Base-by-base conservation (phyloP, 2,888 invertebrate genomes). In the Ectropis crepuscularia region DNA sequence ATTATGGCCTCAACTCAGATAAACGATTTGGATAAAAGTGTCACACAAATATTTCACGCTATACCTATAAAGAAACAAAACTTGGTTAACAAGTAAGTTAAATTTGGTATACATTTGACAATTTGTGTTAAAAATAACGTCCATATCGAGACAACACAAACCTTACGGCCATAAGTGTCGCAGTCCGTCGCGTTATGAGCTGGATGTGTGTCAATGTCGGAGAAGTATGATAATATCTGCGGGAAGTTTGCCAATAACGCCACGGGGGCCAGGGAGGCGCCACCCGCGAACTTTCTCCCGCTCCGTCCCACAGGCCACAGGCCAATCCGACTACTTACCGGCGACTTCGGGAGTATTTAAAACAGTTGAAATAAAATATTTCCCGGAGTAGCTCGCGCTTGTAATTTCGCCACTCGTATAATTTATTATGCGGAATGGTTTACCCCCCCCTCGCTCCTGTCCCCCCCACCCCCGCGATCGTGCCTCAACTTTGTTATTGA, bases 231-330 rank as follows among this genome's bases (percentile, higher is more conserved):
- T 79, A 77, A 82, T 81, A 80, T 77, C 75, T 53, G 58, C 55
- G 64, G 67, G 77, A 83, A 83, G 79, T 82, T 83, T 79, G 78
- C 71, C 81, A 83, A 83, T 83, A 82, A 79, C 70, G 67, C 47
- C 50, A 62, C 57, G 61, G 48, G 45, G 12, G 53, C 45, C 10
- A 46, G 10, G 50, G 57, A 57, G 57, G 38, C 57, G 54, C 45
- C 61, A 58, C 48, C 57, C 55, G 43, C 63, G 49, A 28, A 28
- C 16, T 28, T 28, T 28, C 16, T 28, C 16, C 16, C n/a, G n/a
- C n/a, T n/a, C 16, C 16, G 16, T 4, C 4, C 16, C 16, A 28
- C 16, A 2, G n/a, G n/a, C n/a, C 63, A 71, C 65, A 61, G 68
- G 63, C 72, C 68, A 67, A 64, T 68, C 60, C 58, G 37, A 49